These are phyloP conservation scores for Syngnathus acus DNA, from an alignment of 2,797 vertebrate species.

Conservation along the genomic window DNA sequence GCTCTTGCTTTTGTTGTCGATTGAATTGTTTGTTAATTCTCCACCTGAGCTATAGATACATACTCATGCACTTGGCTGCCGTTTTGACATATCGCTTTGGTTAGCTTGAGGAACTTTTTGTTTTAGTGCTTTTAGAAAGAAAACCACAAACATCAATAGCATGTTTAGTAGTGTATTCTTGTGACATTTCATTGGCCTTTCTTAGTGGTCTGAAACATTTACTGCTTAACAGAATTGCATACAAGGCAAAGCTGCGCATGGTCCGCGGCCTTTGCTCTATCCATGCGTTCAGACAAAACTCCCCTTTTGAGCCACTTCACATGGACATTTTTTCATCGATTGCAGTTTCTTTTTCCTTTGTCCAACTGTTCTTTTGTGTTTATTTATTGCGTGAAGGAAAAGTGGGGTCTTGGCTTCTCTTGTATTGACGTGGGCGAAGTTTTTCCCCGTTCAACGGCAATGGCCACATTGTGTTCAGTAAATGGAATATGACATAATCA, in stretches of 20 bases:
- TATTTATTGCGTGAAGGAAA: conserved; percentile 44
- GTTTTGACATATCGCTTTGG: not conserved
- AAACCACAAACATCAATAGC: conserved; percentile 15
- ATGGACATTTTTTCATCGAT: conserved; percentile 54
- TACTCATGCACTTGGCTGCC: not conserved
- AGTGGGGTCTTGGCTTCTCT: conserved; percentile 30
- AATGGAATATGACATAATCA: conserved; percentile 49
- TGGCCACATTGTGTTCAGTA: conserved; percentile 39
- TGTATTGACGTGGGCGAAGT: conserved; percentile 27
- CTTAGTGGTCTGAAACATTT: conserved; percentile 39
- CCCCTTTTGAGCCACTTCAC: conserved; percentile 47
- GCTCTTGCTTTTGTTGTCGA: not conserved
- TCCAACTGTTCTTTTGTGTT: conserved; percentile 55
- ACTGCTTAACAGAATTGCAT: conserved; percentile 42
- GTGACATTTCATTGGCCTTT: conserved; percentile 54
- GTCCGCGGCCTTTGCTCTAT: conserved; percentile 42
- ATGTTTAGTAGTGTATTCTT: conserved; percentile 28
- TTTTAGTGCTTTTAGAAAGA: conserved; percentile 4
- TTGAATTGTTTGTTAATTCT: not conserved
- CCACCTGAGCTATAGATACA: not conserved
- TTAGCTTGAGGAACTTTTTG: not conserved
- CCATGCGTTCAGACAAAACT: conserved; percentile 43
- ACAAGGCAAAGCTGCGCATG: conserved; percentile 46
- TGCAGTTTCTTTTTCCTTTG: conserved; percentile 47
- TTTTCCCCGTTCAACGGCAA: conserved; percentile 31